Evolutionary conservation across 2,113 vertebrate species (phyloP).

Genomic region (Oncorhynchus mykiss): DNA sequence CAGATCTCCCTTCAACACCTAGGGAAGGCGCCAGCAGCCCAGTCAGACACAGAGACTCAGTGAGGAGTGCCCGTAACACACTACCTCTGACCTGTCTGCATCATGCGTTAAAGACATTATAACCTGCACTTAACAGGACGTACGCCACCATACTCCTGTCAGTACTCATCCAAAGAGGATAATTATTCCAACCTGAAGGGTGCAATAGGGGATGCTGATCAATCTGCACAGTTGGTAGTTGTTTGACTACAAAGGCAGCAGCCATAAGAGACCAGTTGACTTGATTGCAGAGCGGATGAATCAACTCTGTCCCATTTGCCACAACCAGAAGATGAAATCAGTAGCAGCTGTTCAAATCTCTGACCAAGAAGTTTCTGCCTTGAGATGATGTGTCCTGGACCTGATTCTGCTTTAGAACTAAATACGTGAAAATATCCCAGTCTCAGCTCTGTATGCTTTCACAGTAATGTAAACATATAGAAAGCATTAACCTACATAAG

Average conservation of each 20-base stretch:
- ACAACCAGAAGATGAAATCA: conserved; percentile 22
- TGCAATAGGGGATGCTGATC: conserved; percentile 8
- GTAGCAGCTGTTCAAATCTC: conserved; percentile 9
- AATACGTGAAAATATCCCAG: conserved; percentile 33
- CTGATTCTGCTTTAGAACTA: conserved; percentile 27
- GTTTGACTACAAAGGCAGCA: conserved; percentile 40
- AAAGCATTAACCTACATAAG: too few species aligned
- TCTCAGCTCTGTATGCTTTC: conserved; percentile 36
- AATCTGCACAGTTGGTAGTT: conserved; percentile 28
- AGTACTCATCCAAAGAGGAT: neutral
- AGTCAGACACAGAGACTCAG: conserved; percentile 32
- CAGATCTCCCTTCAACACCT: conserved; percentile 20
- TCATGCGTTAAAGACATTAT: neutral
- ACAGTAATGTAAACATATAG: conserved; percentile 20
- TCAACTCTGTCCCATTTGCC: conserved; percentile 22
- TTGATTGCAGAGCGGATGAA: conserved; percentile 20
- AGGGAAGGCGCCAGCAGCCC: conserved; percentile 37
- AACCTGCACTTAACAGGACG: neutral
- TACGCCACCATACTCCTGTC: neutral
- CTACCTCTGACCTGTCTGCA: conserved; percentile 19
- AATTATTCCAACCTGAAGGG: neutral
- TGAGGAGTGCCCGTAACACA: conserved; percentile 33
- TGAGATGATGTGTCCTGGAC: conserved; percentile 24
- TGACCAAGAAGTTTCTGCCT: neutral
- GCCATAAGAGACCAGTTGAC: conserved; percentile 27